Percentiles rank a stretch among this genome's conserved stretches.
Conservation (phyloP, 1,140 invertebrate genomes). For the Cryptotermes secundus region DNA sequence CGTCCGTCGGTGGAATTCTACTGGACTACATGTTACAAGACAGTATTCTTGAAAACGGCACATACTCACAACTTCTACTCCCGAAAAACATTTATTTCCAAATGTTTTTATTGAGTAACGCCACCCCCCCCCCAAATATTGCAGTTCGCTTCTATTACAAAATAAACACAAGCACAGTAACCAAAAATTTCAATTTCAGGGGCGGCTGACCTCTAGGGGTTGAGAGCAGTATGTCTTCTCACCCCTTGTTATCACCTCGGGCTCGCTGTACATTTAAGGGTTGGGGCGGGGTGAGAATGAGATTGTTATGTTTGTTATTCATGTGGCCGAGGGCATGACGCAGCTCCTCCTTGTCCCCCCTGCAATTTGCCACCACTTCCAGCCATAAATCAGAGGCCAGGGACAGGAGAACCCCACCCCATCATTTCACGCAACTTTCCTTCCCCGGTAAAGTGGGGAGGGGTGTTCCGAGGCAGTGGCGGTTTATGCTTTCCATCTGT, state of each 20-base stretch:
- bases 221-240: not conserved
- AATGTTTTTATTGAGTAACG: no score
- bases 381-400: slow-evolving; percentile 23
- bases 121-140: no score
- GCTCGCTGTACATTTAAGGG: slow-evolving; percentile 4
- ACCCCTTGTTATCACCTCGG: slow-evolving; percentile 3
- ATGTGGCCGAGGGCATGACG: not conserved
- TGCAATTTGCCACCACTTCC: slow-evolving; percentile 27
- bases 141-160: no score
- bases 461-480: not conserved
- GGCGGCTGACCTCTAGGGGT: not conserved
- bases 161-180: not conserved
- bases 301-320: slow-evolving; percentile 28
- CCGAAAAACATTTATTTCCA: no score
- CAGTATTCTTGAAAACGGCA: no score
- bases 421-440: slow-evolving; percentile 12
- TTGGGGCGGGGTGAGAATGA: slow-evolving; percentile 13
- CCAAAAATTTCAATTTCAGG: not conserved
- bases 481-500: not conserved
- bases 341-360: not conserved
- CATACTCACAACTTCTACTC: no score
- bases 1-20: no score
- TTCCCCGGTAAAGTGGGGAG: not conserved
- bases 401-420: not conserved
- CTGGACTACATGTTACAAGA: no score